phyloP scores from a whole-genome alignment of 2,797 vertebrate species.

The Pogoniulus pusillus region DNA sequence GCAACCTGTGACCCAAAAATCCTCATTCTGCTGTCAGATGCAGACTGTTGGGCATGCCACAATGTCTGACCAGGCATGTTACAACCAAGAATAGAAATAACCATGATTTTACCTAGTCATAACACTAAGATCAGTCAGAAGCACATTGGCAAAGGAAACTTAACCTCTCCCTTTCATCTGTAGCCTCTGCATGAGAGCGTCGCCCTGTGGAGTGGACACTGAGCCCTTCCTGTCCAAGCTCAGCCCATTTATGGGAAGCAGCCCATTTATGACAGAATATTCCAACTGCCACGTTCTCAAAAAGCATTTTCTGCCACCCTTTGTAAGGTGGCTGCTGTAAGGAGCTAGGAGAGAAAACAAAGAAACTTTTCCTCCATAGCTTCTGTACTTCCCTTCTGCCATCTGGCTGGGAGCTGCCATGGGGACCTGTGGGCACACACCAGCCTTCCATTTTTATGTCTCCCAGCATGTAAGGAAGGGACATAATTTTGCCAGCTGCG shows the following conservation, averaged over 20 bases:
- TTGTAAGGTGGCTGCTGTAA: not conserved
- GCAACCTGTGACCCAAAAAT: not conserved
- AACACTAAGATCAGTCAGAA: not conserved
- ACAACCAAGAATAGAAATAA: not conserved
- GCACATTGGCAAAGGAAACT: not conserved
- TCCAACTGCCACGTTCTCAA: not conserved
- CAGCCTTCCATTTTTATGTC: not conserved
- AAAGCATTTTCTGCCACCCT: not conserved
- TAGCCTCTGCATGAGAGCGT: not conserved
- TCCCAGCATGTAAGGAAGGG: not conserved
- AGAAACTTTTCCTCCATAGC: not conserved
- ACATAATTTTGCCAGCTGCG: not conserved
- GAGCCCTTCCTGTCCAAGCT: not conserved
- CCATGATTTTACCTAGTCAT: not conserved
- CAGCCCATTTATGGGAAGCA: fast-evolving
- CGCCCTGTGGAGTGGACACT: fast-evolving
- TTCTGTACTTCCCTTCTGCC: not conserved
- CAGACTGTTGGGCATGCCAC: not conserved
- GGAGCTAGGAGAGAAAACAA: not conserved
- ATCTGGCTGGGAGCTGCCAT: not conserved
- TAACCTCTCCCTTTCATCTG: not conserved
- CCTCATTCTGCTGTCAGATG: not conserved
- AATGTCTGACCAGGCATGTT: not conserved
- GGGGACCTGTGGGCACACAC: not conserved
- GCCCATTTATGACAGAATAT: not conserved